Evolutionary conservation across 2,113 vertebrate genomes (phyloP).

Genomic region (Crotalus viridis): DNA sequence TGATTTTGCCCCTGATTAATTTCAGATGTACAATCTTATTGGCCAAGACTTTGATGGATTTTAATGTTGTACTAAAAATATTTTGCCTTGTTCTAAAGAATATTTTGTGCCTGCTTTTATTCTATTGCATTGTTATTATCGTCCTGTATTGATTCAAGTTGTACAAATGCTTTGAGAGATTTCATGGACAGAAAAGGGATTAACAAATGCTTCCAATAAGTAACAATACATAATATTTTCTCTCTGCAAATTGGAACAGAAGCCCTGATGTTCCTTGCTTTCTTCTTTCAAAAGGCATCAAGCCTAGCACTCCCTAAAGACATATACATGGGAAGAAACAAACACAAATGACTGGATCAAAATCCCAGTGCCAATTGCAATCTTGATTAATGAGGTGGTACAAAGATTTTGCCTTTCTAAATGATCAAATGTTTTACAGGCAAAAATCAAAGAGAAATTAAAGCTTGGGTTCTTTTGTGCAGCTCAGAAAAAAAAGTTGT

Average conservation of each 20-base stretch:
- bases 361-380: neutral
- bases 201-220: neutral
- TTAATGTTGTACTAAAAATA: neutral
- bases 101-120: neutral
- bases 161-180: neutral
- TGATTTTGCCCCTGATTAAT: neutral
- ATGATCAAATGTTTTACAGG: slow-evolving; percentile 35
- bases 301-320: neutral
- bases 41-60: neutral
- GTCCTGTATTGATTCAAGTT: neutral
- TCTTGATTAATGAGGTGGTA: neutral
- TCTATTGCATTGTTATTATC: neutral
- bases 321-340: too few species aligned
- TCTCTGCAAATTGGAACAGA: neutral
- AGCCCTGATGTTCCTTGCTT: neutral
- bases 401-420: slow-evolving; percentile 16
- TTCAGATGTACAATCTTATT: neutral
- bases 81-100: neutral
- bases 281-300: neutral
- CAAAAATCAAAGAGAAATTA: slow-evolving; percentile 58
- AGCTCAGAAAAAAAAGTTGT: slow-evolving; percentile 30
- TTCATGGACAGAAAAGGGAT: neutral
- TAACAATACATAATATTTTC: neutral
- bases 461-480: slow-evolving; percentile 56
- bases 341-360: too few species aligned